Evolutionary conservation across 2,797 vertebrate genomes (phyloP).

Genomic region (Takifugu rubripes): DNA sequence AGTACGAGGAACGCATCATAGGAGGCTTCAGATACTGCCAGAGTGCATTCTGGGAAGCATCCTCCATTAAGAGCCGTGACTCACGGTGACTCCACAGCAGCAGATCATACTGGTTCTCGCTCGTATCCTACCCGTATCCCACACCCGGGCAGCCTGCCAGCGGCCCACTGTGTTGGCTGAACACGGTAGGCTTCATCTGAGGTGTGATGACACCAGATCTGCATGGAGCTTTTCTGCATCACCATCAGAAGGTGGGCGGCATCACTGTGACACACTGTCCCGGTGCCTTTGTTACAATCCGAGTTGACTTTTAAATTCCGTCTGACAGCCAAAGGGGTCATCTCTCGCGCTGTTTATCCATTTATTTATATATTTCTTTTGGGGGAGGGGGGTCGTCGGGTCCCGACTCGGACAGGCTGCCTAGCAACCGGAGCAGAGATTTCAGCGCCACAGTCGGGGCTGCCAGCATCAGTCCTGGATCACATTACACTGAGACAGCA

Average conservation of each 20-base stretch:
- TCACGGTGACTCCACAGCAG: constrained; percentile 47
- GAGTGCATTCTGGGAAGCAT: constrained; percentile 31
- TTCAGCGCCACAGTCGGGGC: constrained; percentile 58
- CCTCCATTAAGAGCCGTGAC: constrained; percentile 57
- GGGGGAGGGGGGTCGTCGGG: constrained; percentile 48
- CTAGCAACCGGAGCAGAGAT: constrained; percentile 74
- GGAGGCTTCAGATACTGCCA: constrained; percentile 33
- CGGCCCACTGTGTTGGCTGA: constrained; percentile 60
- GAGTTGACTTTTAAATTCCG: constrained; percentile 26
- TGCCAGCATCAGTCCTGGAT: constrained; percentile 69
- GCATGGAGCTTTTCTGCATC: constrained; percentile 56
- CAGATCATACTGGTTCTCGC: constrained; percentile 54
- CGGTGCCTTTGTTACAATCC: constrained; percentile 19
- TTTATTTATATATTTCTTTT: constrained; percentile 20
- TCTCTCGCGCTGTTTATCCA: constrained; percentile 7
- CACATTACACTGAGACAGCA: constrained; percentile 79
- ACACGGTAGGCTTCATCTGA: constrained; percentile 58
- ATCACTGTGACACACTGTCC: constrained; percentile 39
- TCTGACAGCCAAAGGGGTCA: constrained; percentile 27
- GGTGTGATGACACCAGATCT: constrained; percentile 59
- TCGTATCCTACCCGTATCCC: constrained; percentile 58
- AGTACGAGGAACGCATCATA: constrained; percentile 31
- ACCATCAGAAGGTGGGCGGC: constrained; percentile 52
- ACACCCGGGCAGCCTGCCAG: constrained; percentile 61
- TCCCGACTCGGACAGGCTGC: constrained; percentile 63